Base-by-base conservation (phyloP, 64 coral and sea anemone genomes). In the Trachythela sp. region DNA sequence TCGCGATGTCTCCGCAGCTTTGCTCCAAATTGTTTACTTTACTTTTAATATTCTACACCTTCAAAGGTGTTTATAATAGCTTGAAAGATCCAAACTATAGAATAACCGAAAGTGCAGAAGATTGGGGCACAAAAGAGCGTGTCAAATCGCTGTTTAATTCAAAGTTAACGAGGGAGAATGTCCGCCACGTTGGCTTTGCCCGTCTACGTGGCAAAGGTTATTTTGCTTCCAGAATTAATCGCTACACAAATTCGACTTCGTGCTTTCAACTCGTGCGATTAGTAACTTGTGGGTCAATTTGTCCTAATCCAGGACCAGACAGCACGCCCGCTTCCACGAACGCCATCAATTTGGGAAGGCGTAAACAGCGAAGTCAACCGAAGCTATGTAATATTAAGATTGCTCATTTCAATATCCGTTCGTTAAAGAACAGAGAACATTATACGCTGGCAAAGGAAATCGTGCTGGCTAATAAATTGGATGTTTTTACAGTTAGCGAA, bases 221-320 rank as follows among this genome's bases (percentile, higher is more conserved):
- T 51, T 89, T 89, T 40, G 88, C 71, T 41, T 89, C 88, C 29
- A 77, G 71, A 40, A 89, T 83, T 41, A 89, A 89, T 27, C 70
- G 88, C 22, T 83, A 89, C 29, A 89, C 88, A 31, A 89, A 77
- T 54, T 89, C 88, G 24, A 89, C 88, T 83, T 89, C 88, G 68
- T 48, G n/a, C n/a, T n/a, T n/a, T n/a, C n/a, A n/a, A 31, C 77
- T 83, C 17, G 36, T 32, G 36, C 75, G 88, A 84, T 33, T 84
- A 31, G 77, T 90, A 49, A 80, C 52, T 54, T n/a, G 88, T 56
- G 88, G 17, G 51, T 83, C 70, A 36, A 89, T 89, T 49, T 83
- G n/a, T 13, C 72, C 32, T 27, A 83, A 89, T 43, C 88, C 72
- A 51, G 70, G 88, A 83, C 88, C 48, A 49, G 75, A 39, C 26